phyloP scores from a whole-genome alignment of 2,113 vertebrate genomes.

The Microtus richardsoni region DNA sequence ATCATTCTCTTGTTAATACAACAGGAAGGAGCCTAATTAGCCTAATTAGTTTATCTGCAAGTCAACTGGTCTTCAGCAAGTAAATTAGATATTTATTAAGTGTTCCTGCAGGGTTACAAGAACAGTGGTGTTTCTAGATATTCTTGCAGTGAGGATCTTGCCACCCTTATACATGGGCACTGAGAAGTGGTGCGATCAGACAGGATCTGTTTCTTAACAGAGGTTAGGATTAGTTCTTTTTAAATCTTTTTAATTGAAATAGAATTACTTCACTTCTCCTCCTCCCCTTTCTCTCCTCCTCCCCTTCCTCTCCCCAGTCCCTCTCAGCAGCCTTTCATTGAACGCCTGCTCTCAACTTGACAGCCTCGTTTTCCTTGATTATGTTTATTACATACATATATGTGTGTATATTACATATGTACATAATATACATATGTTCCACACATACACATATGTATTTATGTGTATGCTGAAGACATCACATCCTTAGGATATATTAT shows the following conservation, averaged over 20 bases:
- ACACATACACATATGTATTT: neutral
- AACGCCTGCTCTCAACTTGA: neutral
- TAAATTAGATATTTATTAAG: slow-evolving; percentile 18
- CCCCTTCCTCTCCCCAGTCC: neutral
- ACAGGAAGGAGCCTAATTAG: neutral
- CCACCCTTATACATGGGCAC: neutral
- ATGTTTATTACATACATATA: neutral
- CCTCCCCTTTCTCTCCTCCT: neutral
- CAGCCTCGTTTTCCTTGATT: neutral
- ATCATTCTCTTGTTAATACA: slow-evolving; percentile 49
- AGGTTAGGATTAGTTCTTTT: neutral
- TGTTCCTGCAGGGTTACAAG: neutral
- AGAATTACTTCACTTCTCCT: neutral
- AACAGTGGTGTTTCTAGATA: neutral
- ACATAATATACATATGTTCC: neutral
- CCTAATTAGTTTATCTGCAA: slow-evolving; percentile 43
- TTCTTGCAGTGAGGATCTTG: neutral
- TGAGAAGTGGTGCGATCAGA: neutral
- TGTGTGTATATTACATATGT: neutral
- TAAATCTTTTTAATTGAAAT: neutral
- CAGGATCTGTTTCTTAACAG: neutral
- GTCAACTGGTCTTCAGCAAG: slow-evolving; percentile 26
- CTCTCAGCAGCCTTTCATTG: neutral
- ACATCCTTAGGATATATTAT: neutral
- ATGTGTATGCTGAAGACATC: neutral